Percentiles rank a stretch among this genome's conserved stretches.
These are phyloP conservation scores for Merodon equestris DNA, from an alignment of 2,888 invertebrate genomes.

Conservation along the genomic window DNA sequence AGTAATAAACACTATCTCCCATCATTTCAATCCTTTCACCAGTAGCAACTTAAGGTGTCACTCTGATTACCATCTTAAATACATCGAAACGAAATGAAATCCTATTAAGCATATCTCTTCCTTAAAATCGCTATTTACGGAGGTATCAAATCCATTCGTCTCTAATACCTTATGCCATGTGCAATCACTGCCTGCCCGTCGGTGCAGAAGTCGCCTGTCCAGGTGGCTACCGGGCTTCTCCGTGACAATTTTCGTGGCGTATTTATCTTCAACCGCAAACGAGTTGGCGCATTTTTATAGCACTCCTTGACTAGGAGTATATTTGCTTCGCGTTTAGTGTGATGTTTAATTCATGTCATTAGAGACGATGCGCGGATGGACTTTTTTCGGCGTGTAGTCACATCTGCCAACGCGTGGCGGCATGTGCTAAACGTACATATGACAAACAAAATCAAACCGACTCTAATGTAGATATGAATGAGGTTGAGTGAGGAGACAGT, in stretches of 20 bases:
- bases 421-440: slow-evolving; percentile 61
- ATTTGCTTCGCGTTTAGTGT: not conserved
- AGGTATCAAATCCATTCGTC: not conserved
- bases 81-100: slow-evolving; percentile 40
- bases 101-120: slow-evolving; percentile 23
- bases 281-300: slow-evolving; percentile 34
- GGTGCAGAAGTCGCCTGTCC: slow-evolving; percentile 11
- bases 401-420: slow-evolving; percentile 37
- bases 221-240: slow-evolving; percentile 35
- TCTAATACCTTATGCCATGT: slow-evolving; percentile 19
- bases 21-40: slow-evolving; percentile 22
- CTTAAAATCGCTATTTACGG: not conserved
- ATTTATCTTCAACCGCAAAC: slow-evolving; percentile 31
- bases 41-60: slow-evolving; percentile 31
- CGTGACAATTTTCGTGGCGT: not conserved
- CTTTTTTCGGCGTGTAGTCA: too few species aligned
- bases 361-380: not conserved
- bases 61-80: slow-evolving; percentile 45
- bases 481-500: slow-evolving; percentile 7
- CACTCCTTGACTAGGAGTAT: slow-evolving; percentile 21
- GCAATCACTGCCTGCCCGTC: slow-evolving; percentile 32
- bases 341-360: slow-evolving; percentile 46
- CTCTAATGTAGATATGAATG: slow-evolving; percentile 24
- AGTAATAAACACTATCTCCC: not conserved
- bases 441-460: slow-evolving; percentile 57